These are phyloP conservation scores for Emys orbicularis DNA, from an alignment of 2,797 vertebrate genomes.

Conservation along the genomic window DNA sequence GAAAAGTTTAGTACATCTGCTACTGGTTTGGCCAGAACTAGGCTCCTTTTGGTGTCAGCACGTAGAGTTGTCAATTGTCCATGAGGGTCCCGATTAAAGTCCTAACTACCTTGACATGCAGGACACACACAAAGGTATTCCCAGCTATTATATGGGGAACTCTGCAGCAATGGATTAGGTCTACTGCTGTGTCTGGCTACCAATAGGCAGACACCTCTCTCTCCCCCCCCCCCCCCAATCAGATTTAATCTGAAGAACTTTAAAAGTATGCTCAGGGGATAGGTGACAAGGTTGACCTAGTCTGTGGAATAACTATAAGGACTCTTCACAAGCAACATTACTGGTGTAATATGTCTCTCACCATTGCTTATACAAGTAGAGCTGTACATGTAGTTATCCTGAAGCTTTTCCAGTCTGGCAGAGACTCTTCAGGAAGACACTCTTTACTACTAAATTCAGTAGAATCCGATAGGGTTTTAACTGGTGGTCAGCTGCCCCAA, in stretches of 20 bases:
- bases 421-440: background rate
- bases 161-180: background rate
- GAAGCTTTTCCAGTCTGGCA: background rate
- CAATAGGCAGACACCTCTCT: background rate
- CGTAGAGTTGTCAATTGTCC: background rate
- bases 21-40: background rate
- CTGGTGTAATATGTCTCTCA: background rate
- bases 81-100: background rate
- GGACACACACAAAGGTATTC: background rate
- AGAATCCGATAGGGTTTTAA: background rate
- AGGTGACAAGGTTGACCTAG: background rate
- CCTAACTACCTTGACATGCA: background rate
- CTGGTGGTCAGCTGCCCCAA: slow-evolving; percentile 50
- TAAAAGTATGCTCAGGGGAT: background rate
- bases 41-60: fast-evolving
- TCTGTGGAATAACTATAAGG: background rate
- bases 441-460: background rate
- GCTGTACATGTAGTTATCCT: background rate
- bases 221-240: background rate
- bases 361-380: background rate
- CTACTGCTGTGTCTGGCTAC: background rate
- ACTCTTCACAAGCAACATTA: background rate
- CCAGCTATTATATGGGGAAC: background rate
- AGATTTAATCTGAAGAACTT: background rate
- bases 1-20: background rate